phyloP scores from a whole-genome alignment of 2,113 vertebrate genomes.

The Gymnogyps californianus region DNA sequence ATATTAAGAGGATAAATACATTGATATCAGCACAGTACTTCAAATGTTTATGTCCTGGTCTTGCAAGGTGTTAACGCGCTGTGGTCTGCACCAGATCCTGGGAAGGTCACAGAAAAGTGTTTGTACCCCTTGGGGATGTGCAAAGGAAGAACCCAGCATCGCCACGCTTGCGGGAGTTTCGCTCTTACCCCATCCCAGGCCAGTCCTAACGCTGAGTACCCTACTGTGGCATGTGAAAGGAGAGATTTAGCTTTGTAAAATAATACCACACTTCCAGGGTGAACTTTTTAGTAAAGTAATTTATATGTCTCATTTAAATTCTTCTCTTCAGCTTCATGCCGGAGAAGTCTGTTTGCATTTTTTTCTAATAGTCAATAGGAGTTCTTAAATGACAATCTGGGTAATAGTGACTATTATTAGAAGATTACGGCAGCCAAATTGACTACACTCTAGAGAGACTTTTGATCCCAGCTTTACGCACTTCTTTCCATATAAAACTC shows the following conservation, averaged over 20 bases:
- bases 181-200: not conserved
- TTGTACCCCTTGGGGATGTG: fast-evolving
- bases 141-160: not conserved
- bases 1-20: not conserved
- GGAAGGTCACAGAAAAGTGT: not conserved
- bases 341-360: not conserved
- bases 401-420: not conserved
- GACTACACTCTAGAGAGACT: not conserved
- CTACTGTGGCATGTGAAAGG: not conserved
- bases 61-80: not conserved
- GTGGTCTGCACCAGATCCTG: not conserved
- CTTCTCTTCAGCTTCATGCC: not conserved
- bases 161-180: fast-evolving
- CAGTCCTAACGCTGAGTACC: not conserved
- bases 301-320: not conserved
- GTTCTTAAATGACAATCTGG: not conserved
- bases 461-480: not conserved
- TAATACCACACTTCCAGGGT: not conserved
- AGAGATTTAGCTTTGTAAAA: not conserved
- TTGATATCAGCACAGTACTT: not conserved
- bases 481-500: not conserved
- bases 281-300: not conserved
- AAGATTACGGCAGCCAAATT: not conserved
- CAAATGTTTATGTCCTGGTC: not conserved
- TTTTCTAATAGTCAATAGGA: not conserved